A percentile compares a stretch with the other conserved stretches of the same genome.
Conservation (phyloP, 53 echinoderm and acorn worm genomes). For the Glandiceps talaboti region DNA sequence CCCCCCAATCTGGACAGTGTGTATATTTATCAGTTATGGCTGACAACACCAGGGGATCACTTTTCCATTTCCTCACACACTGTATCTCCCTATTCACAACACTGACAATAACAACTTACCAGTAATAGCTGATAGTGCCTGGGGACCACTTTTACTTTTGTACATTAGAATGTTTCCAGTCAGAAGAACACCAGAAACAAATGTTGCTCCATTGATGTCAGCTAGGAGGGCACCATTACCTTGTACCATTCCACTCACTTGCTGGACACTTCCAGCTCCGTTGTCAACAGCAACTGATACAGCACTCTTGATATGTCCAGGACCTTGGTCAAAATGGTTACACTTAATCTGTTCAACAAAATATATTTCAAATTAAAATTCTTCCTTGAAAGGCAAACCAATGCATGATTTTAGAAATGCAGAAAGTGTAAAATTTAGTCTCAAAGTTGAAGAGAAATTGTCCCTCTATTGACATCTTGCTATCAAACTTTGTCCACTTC, state of each 20-base stretch:
- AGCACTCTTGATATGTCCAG: slow-evolving; percentile 25
- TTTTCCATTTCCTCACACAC: not conserved
- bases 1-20: too few relatives aligned
- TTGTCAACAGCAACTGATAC: slow-evolving; percentile 39
- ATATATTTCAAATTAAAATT: too few relatives aligned
- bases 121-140: slow-evolving; percentile 38
- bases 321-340: slow-evolving; percentile 12
- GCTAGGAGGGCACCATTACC: slow-evolving; percentile 45
- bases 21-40: too few relatives aligned
- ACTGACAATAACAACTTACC: slow-evolving; percentile 20
- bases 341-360: not conserved
- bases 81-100: slow-evolving; percentile 6
- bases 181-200: slow-evolving; percentile 55
- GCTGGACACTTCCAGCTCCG: slow-evolving; percentile 31
- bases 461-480: too few relatives aligned
- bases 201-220: slow-evolving; percentile 64
- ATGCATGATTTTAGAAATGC: too few relatives aligned
- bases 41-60: too few relatives aligned
- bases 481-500: too few relatives aligned
- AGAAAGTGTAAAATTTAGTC: too few relatives aligned
- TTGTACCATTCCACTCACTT: slow-evolving; percentile 48
- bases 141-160: slow-evolving; percentile 25
- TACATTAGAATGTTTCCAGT: slow-evolving; percentile 65
- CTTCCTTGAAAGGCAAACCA: too few relatives aligned
- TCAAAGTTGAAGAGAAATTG: too few relatives aligned